Conservation (phyloP, 2,888 invertebrate species). For the Lingula anatina region DNA sequence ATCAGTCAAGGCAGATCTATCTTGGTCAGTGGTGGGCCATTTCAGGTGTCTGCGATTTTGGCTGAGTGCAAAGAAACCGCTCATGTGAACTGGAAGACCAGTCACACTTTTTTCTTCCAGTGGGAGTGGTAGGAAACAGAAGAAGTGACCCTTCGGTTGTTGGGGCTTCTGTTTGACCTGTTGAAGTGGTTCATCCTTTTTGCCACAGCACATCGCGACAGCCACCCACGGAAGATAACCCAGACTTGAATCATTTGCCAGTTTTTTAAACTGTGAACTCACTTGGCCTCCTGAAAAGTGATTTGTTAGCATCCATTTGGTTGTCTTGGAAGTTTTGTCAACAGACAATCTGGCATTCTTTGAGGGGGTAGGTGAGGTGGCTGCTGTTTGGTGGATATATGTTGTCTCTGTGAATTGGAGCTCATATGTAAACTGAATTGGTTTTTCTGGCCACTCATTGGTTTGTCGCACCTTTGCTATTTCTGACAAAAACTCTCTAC, state of each 20-base stretch:
- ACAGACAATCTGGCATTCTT: no score
- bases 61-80: slow-evolving; percentile 41
- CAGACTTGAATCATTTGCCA: no score
- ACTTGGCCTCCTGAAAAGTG: no score
- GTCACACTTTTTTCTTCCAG: slow-evolving; percentile 26
- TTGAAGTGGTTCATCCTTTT: slow-evolving; percentile 10
- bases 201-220: slow-evolving; percentile 24
- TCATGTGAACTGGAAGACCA: slow-evolving; percentile 43
- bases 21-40: slow-evolving; percentile 33
- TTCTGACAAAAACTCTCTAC: background rate
- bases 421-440: no score
- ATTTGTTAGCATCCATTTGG: no score
- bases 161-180: background rate
- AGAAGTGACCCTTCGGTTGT: slow-evolving; percentile 29
- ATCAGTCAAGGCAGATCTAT: slow-evolving; percentile 16
- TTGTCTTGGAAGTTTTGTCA: no score
- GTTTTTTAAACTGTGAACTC: no score
- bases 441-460: no score
- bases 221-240: no score
- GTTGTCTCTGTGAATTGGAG: no score
- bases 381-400: no score
- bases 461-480: background rate
- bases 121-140: slow-evolving; percentile 45
- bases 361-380: no score
- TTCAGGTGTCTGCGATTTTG: slow-evolving; percentile 41